Evolutionary conservation across 2,888 invertebrate species (phyloP), one percentile per base, ranked within the genome.

Genomic region (Ferdinandea cuprea): DNA sequence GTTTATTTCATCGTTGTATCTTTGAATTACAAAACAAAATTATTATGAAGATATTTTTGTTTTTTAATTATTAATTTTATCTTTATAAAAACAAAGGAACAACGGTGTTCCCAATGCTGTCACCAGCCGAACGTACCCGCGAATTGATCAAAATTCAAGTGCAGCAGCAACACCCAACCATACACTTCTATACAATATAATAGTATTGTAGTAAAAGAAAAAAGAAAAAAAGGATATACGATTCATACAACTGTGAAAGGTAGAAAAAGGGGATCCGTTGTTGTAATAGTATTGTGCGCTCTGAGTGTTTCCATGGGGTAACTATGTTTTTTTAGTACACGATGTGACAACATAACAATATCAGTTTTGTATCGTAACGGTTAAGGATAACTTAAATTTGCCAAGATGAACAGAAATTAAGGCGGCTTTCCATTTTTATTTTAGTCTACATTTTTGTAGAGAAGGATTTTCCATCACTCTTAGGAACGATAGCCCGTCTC

Each of bases 1-100:
- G 80, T 74, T 77, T 74, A 72, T 76, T 80, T 66, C 73, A 83
- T 65, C 77, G 85, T 77, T 72, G 59, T 63, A 58, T 63, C 59
- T 66, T 40, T 61, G 69, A 76, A 69, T 61, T 44, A 52, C 21
- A 59, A 15, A 40, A 15, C 15, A 13, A 37, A 58, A 32, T n/a
- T 32, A 54, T 44, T 15, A 37, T 46, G 1, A n/a, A 30, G 6
- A 7, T 35, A 28, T 19, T 30, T 35, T 37, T 17, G 5, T 54
- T 28, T 50, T 50, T 42, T 9, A 19, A 58, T 46, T 35, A 21
- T 46, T 56, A 42, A 63, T 28, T 58, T 17, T n/a, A 25, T 44
- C 37, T 40, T 3, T 81, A 81, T 77, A 81, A 77, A 66, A 77
- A 44, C 15, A 68, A 68, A 61, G 66, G 54, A 66, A 66, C 81